phyloP scores from a whole-genome alignment of 2,113 vertebrate genomes.

The Bufo gargarizans region DNA sequence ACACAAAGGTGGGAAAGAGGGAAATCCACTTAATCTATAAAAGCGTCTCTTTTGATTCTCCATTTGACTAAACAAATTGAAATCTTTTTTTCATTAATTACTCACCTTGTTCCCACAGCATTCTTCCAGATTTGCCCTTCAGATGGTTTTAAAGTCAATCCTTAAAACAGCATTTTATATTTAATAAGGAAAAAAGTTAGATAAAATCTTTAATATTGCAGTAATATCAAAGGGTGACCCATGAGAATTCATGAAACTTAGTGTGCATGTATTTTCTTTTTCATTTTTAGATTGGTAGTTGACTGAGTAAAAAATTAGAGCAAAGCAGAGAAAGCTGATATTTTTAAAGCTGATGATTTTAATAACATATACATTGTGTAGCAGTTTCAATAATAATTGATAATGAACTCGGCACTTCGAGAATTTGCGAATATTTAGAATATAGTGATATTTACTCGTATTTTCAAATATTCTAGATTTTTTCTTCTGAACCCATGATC shows the following conservation, averaged over 20 bases:
- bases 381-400: too few relatives aligned
- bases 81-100: conserved; percentile 56
- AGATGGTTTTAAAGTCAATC: conserved; percentile 35
- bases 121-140: conserved; percentile 38
- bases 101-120: conserved; percentile 33
- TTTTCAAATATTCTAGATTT: too few relatives aligned
- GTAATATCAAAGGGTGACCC: not conserved
- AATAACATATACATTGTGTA: too few relatives aligned
- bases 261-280: not conserved
- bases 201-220: conserved; percentile 23
- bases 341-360: too few relatives aligned
- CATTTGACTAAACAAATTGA: conserved; percentile 53
- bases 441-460: too few relatives aligned
- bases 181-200: conserved; percentile 16
- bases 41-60: conserved; percentile 52
- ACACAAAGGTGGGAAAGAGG: conserved; percentile 37
- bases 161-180: conserved; percentile 24
- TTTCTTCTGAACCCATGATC: too few relatives aligned
- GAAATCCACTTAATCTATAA: conserved; percentile 50
- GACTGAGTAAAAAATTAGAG: not conserved
- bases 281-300: not conserved
- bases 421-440: too few relatives aligned
- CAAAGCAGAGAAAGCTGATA: too few relatives aligned
- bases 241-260: not conserved
- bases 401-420: too few relatives aligned